phyloP scores from a whole-genome alignment of 37 sponge, comb jelly and placozoan species.

The Theonella swinhoei region DNA sequence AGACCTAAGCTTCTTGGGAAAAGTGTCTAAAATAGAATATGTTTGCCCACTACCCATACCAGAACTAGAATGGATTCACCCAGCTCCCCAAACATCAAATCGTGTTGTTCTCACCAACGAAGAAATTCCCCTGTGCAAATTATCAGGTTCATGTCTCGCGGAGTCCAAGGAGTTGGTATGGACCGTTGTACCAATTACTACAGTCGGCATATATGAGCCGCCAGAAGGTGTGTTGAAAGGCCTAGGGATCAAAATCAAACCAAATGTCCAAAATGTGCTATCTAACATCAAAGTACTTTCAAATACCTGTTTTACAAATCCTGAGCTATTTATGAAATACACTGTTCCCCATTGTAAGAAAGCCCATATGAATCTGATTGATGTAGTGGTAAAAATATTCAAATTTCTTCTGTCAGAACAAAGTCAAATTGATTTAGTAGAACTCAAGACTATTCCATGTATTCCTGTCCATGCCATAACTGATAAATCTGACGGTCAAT shows the following conservation, averaged over 20 bases:
- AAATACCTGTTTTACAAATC: slow-evolving; percentile 15
- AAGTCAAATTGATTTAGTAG: not conserved
- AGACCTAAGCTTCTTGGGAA: not conserved
- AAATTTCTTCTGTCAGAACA: not conserved
- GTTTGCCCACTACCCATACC: slow-evolving; percentile 2
- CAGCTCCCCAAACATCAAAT: not conserved
- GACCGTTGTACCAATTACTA: slow-evolving; percentile 51
- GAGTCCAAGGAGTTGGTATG: slow-evolving; percentile 17
- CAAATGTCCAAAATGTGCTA: slow-evolving; percentile 28
- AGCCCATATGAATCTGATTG: not conserved
- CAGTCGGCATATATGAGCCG: not conserved
- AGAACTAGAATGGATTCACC: slow-evolving; percentile 35
- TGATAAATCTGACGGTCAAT: not conserved
- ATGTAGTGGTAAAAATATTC: not conserved
- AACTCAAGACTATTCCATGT: slow-evolving; percentile 6
- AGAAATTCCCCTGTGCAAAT: not conserved
- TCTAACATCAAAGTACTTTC: slow-evolving; percentile 33
- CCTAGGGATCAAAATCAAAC: slow-evolving; percentile 2
- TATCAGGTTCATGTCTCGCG: not conserved
- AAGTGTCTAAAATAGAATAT: slow-evolving; percentile 41
- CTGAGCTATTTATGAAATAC: not conserved
- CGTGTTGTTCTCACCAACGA: not conserved
- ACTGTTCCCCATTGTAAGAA: not conserved
- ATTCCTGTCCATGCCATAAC: slow-evolving; percentile 28
- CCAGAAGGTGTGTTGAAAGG: no score